Evolutionary conservation across 2,888 invertebrate genomes (phyloP), one percentile per base, ranked within the genome.

Genomic region (Latheticus oryzae): DNA sequence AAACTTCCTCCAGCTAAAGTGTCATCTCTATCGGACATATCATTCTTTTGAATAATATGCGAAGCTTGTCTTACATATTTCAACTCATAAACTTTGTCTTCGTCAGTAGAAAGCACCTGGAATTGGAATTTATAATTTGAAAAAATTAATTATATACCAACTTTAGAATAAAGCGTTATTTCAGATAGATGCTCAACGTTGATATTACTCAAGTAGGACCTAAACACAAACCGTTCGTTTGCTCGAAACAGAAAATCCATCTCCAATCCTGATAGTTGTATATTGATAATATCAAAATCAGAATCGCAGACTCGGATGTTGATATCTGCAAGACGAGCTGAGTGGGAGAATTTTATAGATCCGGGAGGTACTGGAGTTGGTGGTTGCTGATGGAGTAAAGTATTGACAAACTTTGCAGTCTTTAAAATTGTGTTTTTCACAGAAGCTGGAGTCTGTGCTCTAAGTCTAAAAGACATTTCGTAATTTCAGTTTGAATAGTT

Each of bases 171-270:
- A 5, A 92, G 79, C 0, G 91, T 90, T 35, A 87, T 83, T 47
- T 89, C 88, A 2, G 87, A 84, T 16, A 90, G 75, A 74, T 92
- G 91, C 62, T 91, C 89, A 1, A 91, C 80, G 3, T 84, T 82
- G 28, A 92, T 73, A 2, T 85, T 85, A 53, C 85, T 84, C 17
- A 92, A 80, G 71, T 86, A 87, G 11, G 87, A 82, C 56, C 89
- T 83, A 67, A 92, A 82, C 19, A 90, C 87, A 80, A 89, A 87
- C 66, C 89, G 82, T 71, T 90, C 90, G 67, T 90, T 90, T 1
- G 89, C 88, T 68, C 89, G 86, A 76, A 90, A 88, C 61, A 90
- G 83, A 68, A 89, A 88, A 77, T 90, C 90, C 66, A 87, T 86
- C 78, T 91, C 90, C 55, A 91, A 71, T 0, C 87, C 86, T 28